Conservation (phyloP, 2,888 invertebrate species). For the Hoplodrina blanda region DNA sequence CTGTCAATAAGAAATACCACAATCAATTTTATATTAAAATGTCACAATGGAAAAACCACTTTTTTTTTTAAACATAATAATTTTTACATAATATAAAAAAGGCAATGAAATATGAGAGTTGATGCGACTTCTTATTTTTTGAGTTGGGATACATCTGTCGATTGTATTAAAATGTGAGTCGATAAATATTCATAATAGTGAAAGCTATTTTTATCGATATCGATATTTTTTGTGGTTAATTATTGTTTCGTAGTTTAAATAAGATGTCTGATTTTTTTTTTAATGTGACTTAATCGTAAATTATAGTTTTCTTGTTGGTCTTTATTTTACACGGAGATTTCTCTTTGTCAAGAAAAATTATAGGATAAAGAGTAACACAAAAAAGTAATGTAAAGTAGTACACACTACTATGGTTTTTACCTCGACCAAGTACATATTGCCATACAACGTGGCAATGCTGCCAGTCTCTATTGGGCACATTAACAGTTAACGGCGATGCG, state of each 20-base stretch:
- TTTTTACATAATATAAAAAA: constrained; percentile 49
- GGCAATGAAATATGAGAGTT: constrained; percentile 48
- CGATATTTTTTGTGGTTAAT: constrained; percentile 23
- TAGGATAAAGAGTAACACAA: too few species aligned
- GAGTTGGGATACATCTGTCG: constrained; percentile 40
- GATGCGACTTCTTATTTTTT: constrained; percentile 33
- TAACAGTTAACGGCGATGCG: too few species aligned
- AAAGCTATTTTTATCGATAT: constrained; percentile 45
- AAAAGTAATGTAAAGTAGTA: too few species aligned
- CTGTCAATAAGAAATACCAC: constrained; percentile 43
- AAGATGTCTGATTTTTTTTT: too few species aligned
- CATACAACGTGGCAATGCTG: too few species aligned
- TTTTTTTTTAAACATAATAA: constrained; percentile 32
- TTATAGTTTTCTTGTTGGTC: too few species aligned
- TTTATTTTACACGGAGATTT: too few species aligned
- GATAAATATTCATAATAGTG: constrained; percentile 36
- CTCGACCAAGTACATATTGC: too few species aligned
- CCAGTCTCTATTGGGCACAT: too few species aligned
- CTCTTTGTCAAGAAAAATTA: too few species aligned
- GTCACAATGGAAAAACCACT: constrained; percentile 43
- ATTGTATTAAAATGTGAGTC: constrained; percentile 30
- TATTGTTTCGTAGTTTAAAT: background rate
- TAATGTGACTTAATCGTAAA: too few species aligned
- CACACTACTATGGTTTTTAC: too few species aligned
- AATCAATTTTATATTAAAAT: constrained; percentile 52